Percentiles rank a stretch among this genome's conserved stretches.
These are phyloP conservation scores for Galbula dea DNA, from an alignment of 2,113 vertebrate genomes.

Conservation along the genomic window DNA sequence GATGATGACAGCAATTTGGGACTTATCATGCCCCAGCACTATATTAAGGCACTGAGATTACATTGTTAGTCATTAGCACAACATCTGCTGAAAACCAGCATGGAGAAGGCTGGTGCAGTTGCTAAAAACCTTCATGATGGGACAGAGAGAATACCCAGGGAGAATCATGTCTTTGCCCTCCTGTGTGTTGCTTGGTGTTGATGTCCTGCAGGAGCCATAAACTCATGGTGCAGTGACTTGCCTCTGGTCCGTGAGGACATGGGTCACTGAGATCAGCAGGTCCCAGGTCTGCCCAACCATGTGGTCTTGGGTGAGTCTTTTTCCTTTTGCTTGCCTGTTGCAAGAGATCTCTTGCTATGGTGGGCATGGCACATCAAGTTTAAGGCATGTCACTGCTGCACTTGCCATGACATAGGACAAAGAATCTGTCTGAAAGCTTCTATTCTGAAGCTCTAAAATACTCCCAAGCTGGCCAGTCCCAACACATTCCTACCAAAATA, in stretches of 20 bases:
- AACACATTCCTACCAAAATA: not conserved
- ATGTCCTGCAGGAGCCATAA: fast-evolving
- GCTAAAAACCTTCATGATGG: constrained; percentile 17
- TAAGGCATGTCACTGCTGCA: fast-evolving
- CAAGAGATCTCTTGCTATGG: fast-evolving
- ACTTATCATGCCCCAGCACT: constrained; percentile 75
- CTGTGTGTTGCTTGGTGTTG: not conserved
- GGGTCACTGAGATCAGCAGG: not conserved
- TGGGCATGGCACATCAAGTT: not conserved
- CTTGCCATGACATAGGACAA: fast-evolving
- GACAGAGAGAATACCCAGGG: not conserved
- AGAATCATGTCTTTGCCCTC: not conserved
- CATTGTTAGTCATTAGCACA: constrained; percentile 67
- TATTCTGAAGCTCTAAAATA: not conserved
- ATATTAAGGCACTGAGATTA: constrained; percentile 81
- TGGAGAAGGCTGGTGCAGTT: constrained; percentile 12
- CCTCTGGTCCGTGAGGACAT: fast-evolving
- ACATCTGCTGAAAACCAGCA: constrained; percentile 76
- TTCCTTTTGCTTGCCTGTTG: not conserved
- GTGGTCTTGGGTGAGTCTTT: not conserved
- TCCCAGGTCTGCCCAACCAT: not conserved
- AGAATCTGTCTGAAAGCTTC: no score
- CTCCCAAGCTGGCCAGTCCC: not conserved
- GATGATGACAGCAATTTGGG: constrained; percentile 74
- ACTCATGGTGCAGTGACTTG: fast-evolving